These are phyloP conservation scores for Microcebus jonahi DNA, from an alignment of 2,113 vertebrate species.

Conservation along the genomic window DNA sequence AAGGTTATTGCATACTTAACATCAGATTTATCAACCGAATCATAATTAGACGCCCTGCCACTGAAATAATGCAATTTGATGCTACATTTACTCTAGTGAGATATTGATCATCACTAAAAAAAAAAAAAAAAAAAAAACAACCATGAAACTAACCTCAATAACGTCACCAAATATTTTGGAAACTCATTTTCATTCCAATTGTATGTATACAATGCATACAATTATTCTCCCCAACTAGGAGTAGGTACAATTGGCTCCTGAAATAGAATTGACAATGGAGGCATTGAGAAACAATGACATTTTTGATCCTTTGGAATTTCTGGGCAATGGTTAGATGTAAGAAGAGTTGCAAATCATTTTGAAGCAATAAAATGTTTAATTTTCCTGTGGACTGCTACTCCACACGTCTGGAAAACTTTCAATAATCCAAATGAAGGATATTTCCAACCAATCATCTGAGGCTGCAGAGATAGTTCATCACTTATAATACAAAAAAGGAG, in stretches of 20 bases:
- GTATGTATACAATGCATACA: background rate
- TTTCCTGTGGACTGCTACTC: background rate
- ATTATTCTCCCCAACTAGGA: background rate
- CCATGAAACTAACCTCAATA: conserved; percentile 41
- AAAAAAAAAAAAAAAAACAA: conserved; percentile 1
- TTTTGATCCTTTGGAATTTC: conserved; percentile 32
- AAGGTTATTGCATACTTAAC: conserved; percentile 65
- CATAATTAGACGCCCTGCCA: conserved; percentile 72
- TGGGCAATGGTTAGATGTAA: background rate
- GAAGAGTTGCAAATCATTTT: conserved; percentile 47
- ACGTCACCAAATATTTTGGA: conserved; percentile 47
- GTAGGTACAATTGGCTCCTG: background rate
- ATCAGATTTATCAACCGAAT: conserved; percentile 72
- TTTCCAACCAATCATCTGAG: conserved; percentile 8
- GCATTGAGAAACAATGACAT: background rate
- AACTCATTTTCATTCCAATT: conserved; percentile 44
- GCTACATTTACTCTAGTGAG: conserved; percentile 73
- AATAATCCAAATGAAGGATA: conserved; percentile 42
- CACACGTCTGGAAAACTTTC: conserved; percentile 32
- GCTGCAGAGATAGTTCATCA: background rate
- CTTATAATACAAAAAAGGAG: background rate
- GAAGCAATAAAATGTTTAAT: conserved; percentile 18
- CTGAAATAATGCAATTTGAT: conserved; percentile 74
- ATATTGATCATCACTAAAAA: conserved; percentile 55
- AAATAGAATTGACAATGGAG: background rate